These are phyloP conservation scores for Pachyrhynchus sulphureomaculatus DNA, from an alignment of 1,140 invertebrate genomes.

Conservation along the genomic window DNA sequence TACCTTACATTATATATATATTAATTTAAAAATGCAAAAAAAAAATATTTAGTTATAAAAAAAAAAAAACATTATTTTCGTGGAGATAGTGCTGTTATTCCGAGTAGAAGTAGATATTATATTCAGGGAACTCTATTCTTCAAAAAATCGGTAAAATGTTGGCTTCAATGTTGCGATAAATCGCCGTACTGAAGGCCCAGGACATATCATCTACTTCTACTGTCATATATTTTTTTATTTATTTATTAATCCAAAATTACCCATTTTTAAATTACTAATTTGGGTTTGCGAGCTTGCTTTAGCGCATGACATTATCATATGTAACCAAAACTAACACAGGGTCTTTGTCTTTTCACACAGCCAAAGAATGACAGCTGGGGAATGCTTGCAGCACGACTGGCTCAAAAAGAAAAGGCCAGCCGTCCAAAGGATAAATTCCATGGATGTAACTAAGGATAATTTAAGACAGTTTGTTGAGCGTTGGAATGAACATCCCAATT, in stretches of 20 bases:
- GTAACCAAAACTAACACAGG: conserved; percentile 42
- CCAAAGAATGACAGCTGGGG: conserved; percentile 69
- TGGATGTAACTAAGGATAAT: conserved; percentile 85
- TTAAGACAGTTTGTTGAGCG: conserved; percentile 80
- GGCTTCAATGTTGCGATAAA: no score
- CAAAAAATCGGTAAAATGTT: no score
- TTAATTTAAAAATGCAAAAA: no score
- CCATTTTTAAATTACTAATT: conserved; percentile 32
- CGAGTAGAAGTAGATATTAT: no score
- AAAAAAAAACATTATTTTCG: no score
- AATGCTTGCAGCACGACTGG: conserved; percentile 77
- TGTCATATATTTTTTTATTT: no score
- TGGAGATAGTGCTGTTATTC: no score
- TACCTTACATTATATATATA: no score
- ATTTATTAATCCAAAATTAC: not conserved
- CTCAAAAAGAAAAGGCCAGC: conserved; percentile 53
- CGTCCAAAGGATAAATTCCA: conserved; percentile 52
- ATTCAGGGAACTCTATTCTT: no score
- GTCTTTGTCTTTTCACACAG: conserved; percentile 60
- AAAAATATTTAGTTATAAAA: no score
- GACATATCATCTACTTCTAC: no score
- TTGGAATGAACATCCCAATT: conserved; percentile 83
- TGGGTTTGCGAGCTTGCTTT: conserved; percentile 40
- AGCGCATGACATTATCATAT: conserved; percentile 13
- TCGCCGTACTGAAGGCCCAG: no score